These are phyloP conservation scores for Polypedilum vanderplanki DNA, from an alignment of 1,140 invertebrate genomes.

Conservation along the genomic window DNA sequence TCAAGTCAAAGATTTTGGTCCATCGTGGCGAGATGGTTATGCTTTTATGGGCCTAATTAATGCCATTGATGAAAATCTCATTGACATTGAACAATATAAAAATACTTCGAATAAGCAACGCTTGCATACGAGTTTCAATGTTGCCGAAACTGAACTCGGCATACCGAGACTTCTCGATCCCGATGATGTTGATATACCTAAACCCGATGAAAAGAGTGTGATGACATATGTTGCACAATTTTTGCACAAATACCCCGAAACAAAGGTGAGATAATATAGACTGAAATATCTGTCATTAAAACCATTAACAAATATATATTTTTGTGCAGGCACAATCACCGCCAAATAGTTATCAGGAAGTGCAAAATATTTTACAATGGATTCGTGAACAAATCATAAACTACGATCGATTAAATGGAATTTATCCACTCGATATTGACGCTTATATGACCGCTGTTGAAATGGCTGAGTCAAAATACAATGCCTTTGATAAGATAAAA, in stretches of 20 bases:
- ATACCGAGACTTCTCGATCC: constrained; percentile 89
- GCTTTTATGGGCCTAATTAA: constrained; percentile 96
- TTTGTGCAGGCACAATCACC: not conserved
- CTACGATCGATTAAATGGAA: constrained; percentile 39
- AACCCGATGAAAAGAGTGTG: constrained; percentile 96
- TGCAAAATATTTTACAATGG: constrained; percentile 48
- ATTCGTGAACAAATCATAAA: constrained; percentile 66
- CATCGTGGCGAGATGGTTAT: constrained; percentile 93
- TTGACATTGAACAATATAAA: constrained; percentile 76
- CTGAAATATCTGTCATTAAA: constrained; percentile 22
- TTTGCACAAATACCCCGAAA: constrained; percentile 88
- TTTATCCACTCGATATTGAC: not conserved
- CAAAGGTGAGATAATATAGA: constrained; percentile 47
- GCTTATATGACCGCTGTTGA: not conserved
- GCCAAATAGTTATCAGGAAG: not conserved
- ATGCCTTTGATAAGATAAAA: not conserved
- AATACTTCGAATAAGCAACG: constrained; percentile 71
- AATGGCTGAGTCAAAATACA: not conserved
- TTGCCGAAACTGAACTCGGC: constrained; percentile 86
- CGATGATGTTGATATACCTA: constrained; percentile 94
- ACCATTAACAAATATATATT: not conserved
- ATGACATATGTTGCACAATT: constrained; percentile 99
- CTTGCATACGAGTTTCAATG: constrained; percentile 86
- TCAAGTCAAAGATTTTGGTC: constrained; percentile 88
- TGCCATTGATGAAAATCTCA: constrained; percentile 86